These are phyloP conservation scores for Electrona antarctica DNA, from an alignment of 2,113 vertebrate genomes.

Conservation along the genomic window DNA sequence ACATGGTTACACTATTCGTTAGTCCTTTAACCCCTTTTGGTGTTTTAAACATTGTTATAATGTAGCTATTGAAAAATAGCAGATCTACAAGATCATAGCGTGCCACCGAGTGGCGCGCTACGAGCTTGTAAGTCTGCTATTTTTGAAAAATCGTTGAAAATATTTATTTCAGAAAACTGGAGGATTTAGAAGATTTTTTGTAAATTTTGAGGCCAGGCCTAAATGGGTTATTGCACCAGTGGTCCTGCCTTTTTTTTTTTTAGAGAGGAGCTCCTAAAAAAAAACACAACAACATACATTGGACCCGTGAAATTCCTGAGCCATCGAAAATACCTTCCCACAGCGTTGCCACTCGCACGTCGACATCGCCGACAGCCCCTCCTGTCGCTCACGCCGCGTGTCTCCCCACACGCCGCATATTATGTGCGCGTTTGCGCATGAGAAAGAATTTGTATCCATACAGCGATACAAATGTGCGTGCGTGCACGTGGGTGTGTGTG, in stretches of 20 bases:
- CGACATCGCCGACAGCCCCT: slow-evolving; percentile 57
- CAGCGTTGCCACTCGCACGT: slow-evolving; percentile 47
- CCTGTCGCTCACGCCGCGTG: slow-evolving; percentile 24
- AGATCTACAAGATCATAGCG: too few species aligned
- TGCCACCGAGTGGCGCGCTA: too few species aligned
- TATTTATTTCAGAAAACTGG: too few species aligned
- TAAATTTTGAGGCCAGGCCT: too few species aligned
- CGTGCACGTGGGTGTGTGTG: slow-evolving; percentile 20
- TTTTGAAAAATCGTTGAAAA: too few species aligned
- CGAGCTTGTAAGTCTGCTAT: too few species aligned
- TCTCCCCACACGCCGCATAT: slow-evolving; percentile 22
- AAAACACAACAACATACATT: slow-evolving; percentile 74
- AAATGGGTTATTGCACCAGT: too few species aligned
- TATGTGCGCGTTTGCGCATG: slow-evolving; percentile 22
- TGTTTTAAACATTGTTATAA: too few species aligned
- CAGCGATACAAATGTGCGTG: neutral
- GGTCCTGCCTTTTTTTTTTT: slow-evolving; percentile 69
- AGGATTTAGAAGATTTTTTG: too few species aligned
- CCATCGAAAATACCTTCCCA: slow-evolving; percentile 63
- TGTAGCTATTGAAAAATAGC: too few species aligned
- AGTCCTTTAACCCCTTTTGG: too few species aligned
- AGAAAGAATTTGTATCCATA: slow-evolving; percentile 13
- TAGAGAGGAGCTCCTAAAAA: slow-evolving; percentile 64
- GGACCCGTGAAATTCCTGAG: slow-evolving; percentile 75
- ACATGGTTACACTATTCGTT: too few species aligned